A percentile compares a stretch with the other conserved stretches of the same genome.
Conservation (phyloP, 2,888 invertebrate genomes). For the Tineola bisselliella region DNA sequence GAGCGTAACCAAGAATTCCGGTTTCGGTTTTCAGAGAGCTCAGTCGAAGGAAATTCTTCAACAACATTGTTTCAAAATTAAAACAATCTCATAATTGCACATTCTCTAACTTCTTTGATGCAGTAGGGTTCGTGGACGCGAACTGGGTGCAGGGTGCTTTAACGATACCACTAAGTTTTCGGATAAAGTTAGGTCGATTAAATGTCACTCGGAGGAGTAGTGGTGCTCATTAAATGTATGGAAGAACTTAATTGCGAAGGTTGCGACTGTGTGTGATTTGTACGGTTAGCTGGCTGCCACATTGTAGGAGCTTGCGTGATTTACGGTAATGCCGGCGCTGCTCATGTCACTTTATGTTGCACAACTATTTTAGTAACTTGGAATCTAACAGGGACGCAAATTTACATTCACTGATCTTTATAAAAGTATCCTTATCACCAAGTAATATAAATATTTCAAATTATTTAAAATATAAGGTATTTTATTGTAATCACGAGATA, state of each 20-base stretch:
- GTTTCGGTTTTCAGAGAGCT: conserved; percentile 51
- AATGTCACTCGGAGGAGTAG: conserved; percentile 65
- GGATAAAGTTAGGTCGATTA: conserved; percentile 63
- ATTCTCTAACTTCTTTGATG: conserved; percentile 64
- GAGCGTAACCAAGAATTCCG: conserved; percentile 60
- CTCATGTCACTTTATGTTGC: background rate
- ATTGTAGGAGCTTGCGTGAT: background rate
- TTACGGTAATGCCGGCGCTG: background rate
- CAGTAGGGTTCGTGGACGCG: conserved; percentile 26
- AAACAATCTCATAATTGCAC: conserved; percentile 69
- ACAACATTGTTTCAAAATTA: conserved; percentile 67
- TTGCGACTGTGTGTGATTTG: conserved; percentile 16
- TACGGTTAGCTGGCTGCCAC: background rate
- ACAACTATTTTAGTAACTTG: background rate
- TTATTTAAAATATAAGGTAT: background rate
- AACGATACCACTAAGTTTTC: conserved; percentile 37
- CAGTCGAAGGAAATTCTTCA: conserved; percentile 57
- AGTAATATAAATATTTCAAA: background rate
- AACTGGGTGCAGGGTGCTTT: conserved; percentile 21
- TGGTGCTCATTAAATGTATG: conserved; percentile 66
- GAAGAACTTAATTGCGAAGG: conserved; percentile 59
- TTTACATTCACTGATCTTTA: background rate
- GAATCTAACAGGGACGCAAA: background rate
- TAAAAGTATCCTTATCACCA: background rate
- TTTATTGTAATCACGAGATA: background rate